Conservation (phyloP, 2,888 invertebrate genomes). For the Minunthozetes semirufus region DNA sequence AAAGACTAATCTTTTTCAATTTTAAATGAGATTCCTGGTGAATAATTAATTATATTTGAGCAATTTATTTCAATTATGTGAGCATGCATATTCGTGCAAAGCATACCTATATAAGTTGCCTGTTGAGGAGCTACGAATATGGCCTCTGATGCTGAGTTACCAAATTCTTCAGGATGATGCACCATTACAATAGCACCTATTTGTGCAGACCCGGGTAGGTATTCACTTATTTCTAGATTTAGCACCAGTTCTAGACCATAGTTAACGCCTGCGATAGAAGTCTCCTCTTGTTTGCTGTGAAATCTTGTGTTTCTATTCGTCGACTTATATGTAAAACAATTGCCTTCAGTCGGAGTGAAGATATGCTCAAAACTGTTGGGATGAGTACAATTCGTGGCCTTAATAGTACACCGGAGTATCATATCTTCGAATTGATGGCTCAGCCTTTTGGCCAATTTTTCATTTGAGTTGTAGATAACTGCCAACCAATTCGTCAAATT, state of each 20-base stretch:
- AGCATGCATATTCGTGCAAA: no score
- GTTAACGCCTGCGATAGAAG: constrained; percentile 38
- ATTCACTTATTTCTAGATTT: constrained; percentile 36
- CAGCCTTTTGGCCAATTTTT: constrained; percentile 36
- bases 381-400: constrained; percentile 38
- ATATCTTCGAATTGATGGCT: constrained; percentile 42
- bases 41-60: no score
- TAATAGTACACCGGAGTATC: constrained; percentile 40
- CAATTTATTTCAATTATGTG: no score
- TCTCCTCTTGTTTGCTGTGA: constrained; percentile 35
- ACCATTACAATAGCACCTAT: constrained; percentile 40
- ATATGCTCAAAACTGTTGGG: constrained; percentile 36
- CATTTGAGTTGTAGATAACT: constrained; percentile 37
- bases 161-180: constrained; percentile 39
- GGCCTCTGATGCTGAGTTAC: constrained; percentile 39
- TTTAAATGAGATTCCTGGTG: no score
- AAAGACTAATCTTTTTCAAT: no score
- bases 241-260: constrained; percentile 40
- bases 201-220: constrained; percentile 38
- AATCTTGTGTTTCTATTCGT: neutral
- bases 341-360: constrained; percentile 40
- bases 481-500: constrained; percentile 40
- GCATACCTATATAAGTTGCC: constrained; percentile 37
- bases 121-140: constrained; percentile 39
- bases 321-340: constrained; percentile 39